These are phyloP conservation scores for Palythoa grandiflora DNA, from an alignment of 92 coral and sea anemone genomes.

Conservation along the genomic window DNA sequence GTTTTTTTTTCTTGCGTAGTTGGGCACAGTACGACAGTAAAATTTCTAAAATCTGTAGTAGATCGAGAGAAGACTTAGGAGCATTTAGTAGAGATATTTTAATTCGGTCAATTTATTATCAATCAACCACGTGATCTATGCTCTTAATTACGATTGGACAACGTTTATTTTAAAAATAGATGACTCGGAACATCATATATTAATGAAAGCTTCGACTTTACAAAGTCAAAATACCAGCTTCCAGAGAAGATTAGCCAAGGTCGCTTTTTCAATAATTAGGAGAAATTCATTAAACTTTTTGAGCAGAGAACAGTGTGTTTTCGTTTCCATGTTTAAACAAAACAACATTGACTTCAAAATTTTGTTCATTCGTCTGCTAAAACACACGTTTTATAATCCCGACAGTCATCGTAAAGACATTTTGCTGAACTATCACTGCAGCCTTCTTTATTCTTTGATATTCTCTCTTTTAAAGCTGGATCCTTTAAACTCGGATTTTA, in stretches of 20 bases:
- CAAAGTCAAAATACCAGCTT: neutral
- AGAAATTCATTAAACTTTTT: conserved; percentile 1
- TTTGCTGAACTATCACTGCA: neutral
- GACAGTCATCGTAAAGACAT: neutral
- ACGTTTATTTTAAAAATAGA: conserved; percentile 3
- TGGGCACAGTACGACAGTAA: neutral
- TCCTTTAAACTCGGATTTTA: neutral
- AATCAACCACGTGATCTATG: conserved; percentile 24
- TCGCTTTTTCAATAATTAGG: conserved; percentile 1
- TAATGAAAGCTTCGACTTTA: neutral
- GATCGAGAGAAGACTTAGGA: neutral
- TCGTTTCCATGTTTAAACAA: conserved; percentile 5
- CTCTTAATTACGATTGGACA: conserved; percentile 12
- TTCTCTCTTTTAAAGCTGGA: neutral
- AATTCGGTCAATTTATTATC: conserved; percentile 13
- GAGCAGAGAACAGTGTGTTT: neutral
- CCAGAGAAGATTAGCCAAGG: neutral
- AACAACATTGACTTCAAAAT: neutral
- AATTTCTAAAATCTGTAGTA: neutral
- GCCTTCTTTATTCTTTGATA: neutral
- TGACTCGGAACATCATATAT: conserved; percentile 4
- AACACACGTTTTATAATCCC: neutral
- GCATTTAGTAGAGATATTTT: conserved; percentile 8
- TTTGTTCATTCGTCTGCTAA: neutral
- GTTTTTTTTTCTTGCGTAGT: neutral